These are phyloP conservation scores for Neocrepidodera transversa DNA, from an alignment of 2,888 invertebrate species.

Conservation along the genomic window DNA sequence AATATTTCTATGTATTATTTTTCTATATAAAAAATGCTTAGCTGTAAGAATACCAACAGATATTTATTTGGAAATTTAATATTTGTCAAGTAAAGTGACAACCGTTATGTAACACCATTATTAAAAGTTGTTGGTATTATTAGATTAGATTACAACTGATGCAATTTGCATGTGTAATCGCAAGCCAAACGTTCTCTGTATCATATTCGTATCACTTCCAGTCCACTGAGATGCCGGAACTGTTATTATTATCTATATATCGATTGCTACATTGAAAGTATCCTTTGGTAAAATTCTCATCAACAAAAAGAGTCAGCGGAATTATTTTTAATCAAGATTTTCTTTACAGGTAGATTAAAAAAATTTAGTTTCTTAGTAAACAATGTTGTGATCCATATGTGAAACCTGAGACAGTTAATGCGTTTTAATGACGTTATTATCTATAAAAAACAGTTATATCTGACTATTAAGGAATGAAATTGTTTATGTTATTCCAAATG, in stretches of 20 bases:
- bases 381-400: no score
- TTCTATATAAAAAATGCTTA: no score
- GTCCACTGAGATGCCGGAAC: conserved; percentile 32
- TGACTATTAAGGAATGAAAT: no score
- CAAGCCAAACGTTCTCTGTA: conserved; percentile 20
- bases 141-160: conserved; percentile 20
- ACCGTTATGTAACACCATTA: conserved; percentile 29
- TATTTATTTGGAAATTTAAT: conserved; percentile 16
- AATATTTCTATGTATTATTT: no score
- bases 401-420: no score
- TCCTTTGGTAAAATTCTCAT: not conserved
- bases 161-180: conserved; percentile 33
- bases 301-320: not conserved
- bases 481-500: no score
- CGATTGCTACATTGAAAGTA: not conserved
- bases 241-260: conserved; percentile 19
- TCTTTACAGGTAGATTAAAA: no score
- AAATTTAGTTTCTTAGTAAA: no score
- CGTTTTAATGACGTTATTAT: no score
- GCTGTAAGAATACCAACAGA: no score
- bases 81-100: conserved; percentile 16
- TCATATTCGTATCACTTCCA: conserved; percentile 31
- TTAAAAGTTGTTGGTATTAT: conserved; percentile 24
- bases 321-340: no score
- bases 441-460: no score